These are phyloP conservation scores for Psix sp. DNA, from an alignment of 1,140 invertebrate species.

Conservation along the genomic window DNA sequence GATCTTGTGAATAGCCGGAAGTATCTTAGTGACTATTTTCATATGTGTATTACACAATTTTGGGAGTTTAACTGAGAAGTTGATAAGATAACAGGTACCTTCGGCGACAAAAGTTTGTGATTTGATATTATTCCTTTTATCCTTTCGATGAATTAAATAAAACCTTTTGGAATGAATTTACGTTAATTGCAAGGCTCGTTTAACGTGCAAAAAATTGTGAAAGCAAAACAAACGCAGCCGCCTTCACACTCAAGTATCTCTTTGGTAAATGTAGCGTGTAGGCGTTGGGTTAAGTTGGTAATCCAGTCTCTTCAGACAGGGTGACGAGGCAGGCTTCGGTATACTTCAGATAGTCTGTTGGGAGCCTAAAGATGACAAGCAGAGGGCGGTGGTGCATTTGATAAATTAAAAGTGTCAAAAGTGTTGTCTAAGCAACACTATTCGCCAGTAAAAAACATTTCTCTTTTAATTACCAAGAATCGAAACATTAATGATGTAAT, in stretches of 20 bases:
- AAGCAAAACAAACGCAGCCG: slow-evolving; percentile 54
- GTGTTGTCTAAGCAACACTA: slow-evolving; percentile 20
- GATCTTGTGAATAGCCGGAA: slow-evolving; percentile 43
- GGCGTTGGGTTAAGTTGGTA: slow-evolving; percentile 57
- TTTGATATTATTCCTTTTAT: too few species aligned
- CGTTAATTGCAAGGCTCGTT: slow-evolving; percentile 33
- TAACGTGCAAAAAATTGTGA: slow-evolving; percentile 32
- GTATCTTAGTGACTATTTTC: slow-evolving; percentile 2
- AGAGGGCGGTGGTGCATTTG: slow-evolving; percentile 22
- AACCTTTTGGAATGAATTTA: slow-evolving; percentile 5
- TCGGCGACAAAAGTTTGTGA: too few species aligned
- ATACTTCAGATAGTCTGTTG: slow-evolving; percentile 57
- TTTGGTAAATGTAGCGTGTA: slow-evolving; percentile 49
- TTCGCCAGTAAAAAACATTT: not conserved
- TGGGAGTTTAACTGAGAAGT: not conserved
- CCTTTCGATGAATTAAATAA: too few species aligned
- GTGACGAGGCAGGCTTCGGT: slow-evolving; percentile 59
- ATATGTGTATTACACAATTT: not conserved
- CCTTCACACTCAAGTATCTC: slow-evolving; percentile 44
- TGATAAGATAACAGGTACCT: too few species aligned
- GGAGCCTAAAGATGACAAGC: slow-evolving; percentile 32
- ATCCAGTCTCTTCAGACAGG: slow-evolving; percentile 62
- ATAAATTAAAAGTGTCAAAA: slow-evolving; percentile 47
- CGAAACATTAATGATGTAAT: too few species aligned
- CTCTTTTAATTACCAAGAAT: too few species aligned